These are phyloP conservation scores for Herminia tarsipennalis DNA, from an alignment of 2,888 invertebrate species.

Conservation along the genomic window DNA sequence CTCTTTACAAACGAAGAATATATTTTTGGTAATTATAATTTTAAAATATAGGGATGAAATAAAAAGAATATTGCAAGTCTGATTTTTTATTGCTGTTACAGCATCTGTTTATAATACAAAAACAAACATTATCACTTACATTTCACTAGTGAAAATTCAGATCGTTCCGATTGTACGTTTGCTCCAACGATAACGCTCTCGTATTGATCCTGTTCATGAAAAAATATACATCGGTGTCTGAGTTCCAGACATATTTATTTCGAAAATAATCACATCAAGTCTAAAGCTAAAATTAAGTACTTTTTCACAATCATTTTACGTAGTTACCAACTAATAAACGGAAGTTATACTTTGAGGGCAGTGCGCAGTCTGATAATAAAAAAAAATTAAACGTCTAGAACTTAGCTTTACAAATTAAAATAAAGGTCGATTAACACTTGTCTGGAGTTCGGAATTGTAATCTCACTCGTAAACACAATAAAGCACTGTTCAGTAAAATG, in stretches of 20 bases:
- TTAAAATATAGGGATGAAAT: constrained; percentile 30
- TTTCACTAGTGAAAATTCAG: constrained; percentile 77
- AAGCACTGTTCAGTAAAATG: neutral
- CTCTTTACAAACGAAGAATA: too few species aligned
- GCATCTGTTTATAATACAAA: constrained; percentile 82
- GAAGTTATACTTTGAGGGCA: constrained; percentile 64
- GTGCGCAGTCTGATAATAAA: constrained; percentile 58
- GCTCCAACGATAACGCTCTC: constrained; percentile 42
- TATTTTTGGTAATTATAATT: too few species aligned
- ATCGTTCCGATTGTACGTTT: constrained; percentile 68
- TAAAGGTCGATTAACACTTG: constrained; percentile 49
- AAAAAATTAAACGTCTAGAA: constrained; percentile 61
- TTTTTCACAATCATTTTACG: constrained; percentile 47
- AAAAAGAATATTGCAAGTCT: constrained; percentile 64
- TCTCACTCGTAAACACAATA: constrained; percentile 30
- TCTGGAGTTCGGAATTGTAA: constrained; percentile 17
- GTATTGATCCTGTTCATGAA: constrained; percentile 45
- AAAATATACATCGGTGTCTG: constrained; percentile 52
- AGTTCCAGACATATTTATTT: constrained; percentile 36
- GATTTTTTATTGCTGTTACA: constrained; percentile 85
- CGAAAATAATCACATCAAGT: constrained; percentile 55
- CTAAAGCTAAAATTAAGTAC: constrained; percentile 78
- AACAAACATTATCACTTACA: constrained; percentile 79
- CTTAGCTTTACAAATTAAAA: constrained; percentile 60
- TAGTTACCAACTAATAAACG: constrained; percentile 44